Base-by-base conservation (phyloP, 2,113 vertebrate genomes). In the Callionymus lyra region DNA sequence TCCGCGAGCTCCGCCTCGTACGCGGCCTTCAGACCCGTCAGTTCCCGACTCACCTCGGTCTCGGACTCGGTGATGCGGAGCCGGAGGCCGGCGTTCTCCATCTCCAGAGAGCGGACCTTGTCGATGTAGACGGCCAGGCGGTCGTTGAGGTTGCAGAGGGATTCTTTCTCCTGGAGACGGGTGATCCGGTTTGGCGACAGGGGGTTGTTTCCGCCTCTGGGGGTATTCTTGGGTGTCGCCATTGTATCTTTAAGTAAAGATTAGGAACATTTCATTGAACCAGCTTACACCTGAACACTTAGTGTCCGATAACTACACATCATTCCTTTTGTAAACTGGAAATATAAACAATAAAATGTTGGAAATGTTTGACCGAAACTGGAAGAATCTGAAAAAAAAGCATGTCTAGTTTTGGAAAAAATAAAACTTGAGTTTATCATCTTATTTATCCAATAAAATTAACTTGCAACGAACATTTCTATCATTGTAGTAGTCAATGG, bases 11-110 rank as follows among this genome's bases (percentile, higher is more conserved):
- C 95, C 0, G 85, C 73, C 84, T 98, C 93, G 2, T 96, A 98
- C 34, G 91, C 91, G 2, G 84, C 80, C 81, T 98, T 98, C 79
- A 98, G 87, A 64, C 93, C 91, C 0, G 87, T 84, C 58, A 97
- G 86, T 82, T 97, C 93, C 0, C 95, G 85, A 76, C 83, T 94
- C 65, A 95, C 84, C 81, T 94, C 93, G 21, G 93, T 90, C 83
- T 98, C 95, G 0, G 94, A 95, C 74, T 98, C 95, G 0, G 92
- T 92, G 87, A 98, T 95, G 59, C 94, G 91, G 44, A 98, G 72
- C 2, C 93, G 80, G 59, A 98, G 79, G 1, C 90, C 90, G 0
- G 94, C 90, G 1, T 98, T 98, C 82, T 98, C 95, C 1, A 67
- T 52, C 87, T 98, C 94, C 84, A 98, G 77, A 0, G 85, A 94